Base-by-base conservation (phyloP, 2,113 vertebrate species). In the Trogon melanurus region DNA sequence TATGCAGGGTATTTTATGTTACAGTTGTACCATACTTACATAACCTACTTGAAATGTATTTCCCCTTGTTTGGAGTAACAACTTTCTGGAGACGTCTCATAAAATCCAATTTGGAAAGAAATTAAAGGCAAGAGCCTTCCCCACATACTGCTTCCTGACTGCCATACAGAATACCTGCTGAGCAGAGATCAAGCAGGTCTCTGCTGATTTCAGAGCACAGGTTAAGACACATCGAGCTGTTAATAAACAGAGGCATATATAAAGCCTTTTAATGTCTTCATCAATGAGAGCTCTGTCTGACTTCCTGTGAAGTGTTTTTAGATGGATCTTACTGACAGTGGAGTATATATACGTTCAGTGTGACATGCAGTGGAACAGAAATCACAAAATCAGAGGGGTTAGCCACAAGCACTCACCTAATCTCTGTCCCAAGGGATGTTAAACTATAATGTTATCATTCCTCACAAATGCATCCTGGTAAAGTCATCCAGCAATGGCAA, bases 111-210 rank as follows among this genome's bases (percentile, higher is more conserved):
- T 92, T 87, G n/a, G 71, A 79, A 96, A 92, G 70, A 94, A 96
- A 95, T 94, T 95, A 91, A 89, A 93, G 32, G 89, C 70, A 96
- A 96, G 89, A 95, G 78, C 93, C 84, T 89, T 95, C 64, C 84
- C 34, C 53, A 69, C 20, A 10, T 51, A 80, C 58, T 56, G 66
- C 60, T 96, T 96, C 93, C 95, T 95, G 91, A 92, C 80, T 94
- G 60, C 19, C 78, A 67, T 30, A 57, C 34, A 27, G 91, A 95
- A 88, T 48, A 89, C 91, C 92, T 88, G 81, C 94, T 94, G 86
- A 92, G 92, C 85, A 54, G 62, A 95, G 87, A 95, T 73, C 67
- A 75, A 85, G 80, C 64, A 89, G 54, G 58, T 86, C n/a, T 65
- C 83, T 67, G 66, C 80, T 87, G 47, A 96, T 89, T 91, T 84